Percentiles rank a stretch among this genome's conserved stretches.
Evolutionary conservation across 1,140 invertebrate genomes (phyloP).

Genomic region (Monomorium pharaonis): DNA sequence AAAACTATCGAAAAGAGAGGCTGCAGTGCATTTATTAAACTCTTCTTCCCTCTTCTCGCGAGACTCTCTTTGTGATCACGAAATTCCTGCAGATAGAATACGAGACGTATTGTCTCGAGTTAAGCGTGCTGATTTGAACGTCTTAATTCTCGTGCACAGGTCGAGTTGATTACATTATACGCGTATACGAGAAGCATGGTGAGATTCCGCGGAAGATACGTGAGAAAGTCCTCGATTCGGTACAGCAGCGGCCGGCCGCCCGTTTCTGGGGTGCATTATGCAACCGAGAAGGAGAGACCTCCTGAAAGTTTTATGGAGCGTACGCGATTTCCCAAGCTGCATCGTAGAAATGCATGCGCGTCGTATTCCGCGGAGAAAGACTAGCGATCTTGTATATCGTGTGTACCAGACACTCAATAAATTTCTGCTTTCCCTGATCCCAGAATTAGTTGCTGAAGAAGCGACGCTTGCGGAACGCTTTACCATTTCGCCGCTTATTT

Average conservation of each 20-base stretch:
- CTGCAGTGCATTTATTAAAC: not conserved
- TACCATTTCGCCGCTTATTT: not conserved
- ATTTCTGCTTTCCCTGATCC: slow-evolving; percentile 40
- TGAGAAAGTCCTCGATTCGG: slow-evolving; percentile 66
- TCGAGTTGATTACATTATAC: slow-evolving; percentile 46
- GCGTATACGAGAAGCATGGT: not conserved
- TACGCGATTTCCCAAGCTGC: slow-evolving; percentile 63
- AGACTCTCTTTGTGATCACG: not conserved
- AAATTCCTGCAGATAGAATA: too few species aligned
- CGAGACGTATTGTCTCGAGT: not conserved
- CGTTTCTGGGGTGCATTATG: slow-evolving; percentile 67
- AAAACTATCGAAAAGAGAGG: not conserved
- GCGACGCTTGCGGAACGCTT: not conserved
- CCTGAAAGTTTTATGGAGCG: slow-evolving; percentile 72
- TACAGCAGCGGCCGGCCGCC: slow-evolving; percentile 42
- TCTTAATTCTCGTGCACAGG: slow-evolving; percentile 27
- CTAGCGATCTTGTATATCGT: slow-evolving; percentile 43
- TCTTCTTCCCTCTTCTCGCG: not conserved
- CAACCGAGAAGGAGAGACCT: slow-evolving; percentile 65
- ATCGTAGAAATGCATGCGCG: slow-evolving; percentile 60
- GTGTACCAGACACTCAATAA: slow-evolving; percentile 41
- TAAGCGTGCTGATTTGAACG: not conserved
- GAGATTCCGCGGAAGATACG: slow-evolving; percentile 61
- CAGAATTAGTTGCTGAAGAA: slow-evolving; percentile 41
- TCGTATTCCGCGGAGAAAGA: slow-evolving; percentile 39